Conservation (phyloP, 2,888 invertebrate genomes). For the Lasiommata megera region DNA sequence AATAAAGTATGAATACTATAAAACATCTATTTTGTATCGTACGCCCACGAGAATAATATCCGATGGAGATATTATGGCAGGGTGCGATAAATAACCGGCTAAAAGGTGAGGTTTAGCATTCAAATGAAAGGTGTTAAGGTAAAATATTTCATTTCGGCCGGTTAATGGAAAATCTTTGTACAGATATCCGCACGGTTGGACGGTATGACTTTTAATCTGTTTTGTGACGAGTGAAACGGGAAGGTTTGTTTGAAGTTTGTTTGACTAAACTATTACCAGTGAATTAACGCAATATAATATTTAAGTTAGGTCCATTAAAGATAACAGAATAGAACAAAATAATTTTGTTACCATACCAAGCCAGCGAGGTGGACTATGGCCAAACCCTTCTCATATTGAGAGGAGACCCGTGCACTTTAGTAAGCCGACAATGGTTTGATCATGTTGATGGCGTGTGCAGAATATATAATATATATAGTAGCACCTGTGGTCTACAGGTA, state of each 20-base stretch:
- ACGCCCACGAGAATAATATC: constrained; percentile 9
- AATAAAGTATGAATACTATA: background rate
- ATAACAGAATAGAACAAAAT: too few relatives aligned
- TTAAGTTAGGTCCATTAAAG: too few relatives aligned
- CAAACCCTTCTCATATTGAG: too few relatives aligned
- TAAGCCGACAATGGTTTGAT: too few relatives aligned
- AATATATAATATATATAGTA: too few relatives aligned
- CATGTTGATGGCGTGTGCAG: too few relatives aligned
- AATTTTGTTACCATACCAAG: too few relatives aligned
- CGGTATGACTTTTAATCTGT: constrained; percentile 16
- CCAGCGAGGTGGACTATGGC: too few relatives aligned
- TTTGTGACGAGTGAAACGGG: constrained; percentile 4
- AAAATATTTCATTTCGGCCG: constrained; percentile 63
- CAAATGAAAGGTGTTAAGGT: constrained; percentile 44
- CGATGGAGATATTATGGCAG: constrained; percentile 18
- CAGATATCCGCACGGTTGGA: constrained; percentile 62
- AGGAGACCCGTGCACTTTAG: too few relatives aligned
- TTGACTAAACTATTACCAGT: too few relatives aligned
- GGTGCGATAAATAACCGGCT: constrained; percentile 13
- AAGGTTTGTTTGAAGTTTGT: background rate
- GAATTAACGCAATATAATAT: too few relatives aligned
- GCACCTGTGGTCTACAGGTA: too few relatives aligned
- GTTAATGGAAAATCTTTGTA: constrained; percentile 80
- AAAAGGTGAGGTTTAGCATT: constrained; percentile 29
- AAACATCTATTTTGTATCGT: constrained; percentile 2